These are phyloP conservation scores for Galeopterus variegatus DNA, from an alignment of 2,113 vertebrate species.

Conservation along the genomic window DNA sequence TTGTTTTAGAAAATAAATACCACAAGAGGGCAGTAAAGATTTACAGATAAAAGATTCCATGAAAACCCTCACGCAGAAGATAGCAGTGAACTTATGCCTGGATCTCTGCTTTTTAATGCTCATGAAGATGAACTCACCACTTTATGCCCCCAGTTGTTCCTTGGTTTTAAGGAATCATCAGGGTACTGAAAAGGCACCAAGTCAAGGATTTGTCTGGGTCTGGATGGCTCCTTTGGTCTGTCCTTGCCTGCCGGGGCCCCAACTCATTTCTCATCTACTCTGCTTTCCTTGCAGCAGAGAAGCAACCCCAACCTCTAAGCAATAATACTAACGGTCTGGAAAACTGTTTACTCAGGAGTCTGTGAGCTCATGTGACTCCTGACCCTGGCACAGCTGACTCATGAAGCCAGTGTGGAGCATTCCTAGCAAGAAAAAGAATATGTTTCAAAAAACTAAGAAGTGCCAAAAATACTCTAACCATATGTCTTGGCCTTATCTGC, in stretches of 20 bases:
- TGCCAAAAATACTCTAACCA: too few species aligned
- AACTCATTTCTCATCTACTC: background rate
- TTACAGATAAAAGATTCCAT: background rate
- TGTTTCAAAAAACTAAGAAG: background rate
- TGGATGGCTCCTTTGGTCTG: background rate
- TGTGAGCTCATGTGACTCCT: background rate
- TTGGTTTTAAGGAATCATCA: background rate
- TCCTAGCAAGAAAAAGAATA: background rate
- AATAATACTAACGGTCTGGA: background rate
- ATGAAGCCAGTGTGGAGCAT: rapidly evolving
- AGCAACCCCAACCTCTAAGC: background rate
- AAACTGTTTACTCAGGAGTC: background rate
- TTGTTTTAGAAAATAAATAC: conserved; percentile 47
- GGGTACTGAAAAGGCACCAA: background rate
- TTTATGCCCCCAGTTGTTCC: rapidly evolving
- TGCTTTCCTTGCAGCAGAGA: background rate
- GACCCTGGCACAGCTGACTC: background rate
- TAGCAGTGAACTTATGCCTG: rapidly evolving
- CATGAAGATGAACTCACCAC: rapidly evolving
- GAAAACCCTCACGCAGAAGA: rapidly evolving
- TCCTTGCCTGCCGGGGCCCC: background rate
- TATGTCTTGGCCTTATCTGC: rapidly evolving
- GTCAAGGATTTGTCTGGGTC: too few species aligned
- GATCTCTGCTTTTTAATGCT: background rate
- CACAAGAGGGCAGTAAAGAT: conserved; percentile 88